Conservation (phyloP, 2,797 vertebrate species). For the Botia almorhae region DNA sequence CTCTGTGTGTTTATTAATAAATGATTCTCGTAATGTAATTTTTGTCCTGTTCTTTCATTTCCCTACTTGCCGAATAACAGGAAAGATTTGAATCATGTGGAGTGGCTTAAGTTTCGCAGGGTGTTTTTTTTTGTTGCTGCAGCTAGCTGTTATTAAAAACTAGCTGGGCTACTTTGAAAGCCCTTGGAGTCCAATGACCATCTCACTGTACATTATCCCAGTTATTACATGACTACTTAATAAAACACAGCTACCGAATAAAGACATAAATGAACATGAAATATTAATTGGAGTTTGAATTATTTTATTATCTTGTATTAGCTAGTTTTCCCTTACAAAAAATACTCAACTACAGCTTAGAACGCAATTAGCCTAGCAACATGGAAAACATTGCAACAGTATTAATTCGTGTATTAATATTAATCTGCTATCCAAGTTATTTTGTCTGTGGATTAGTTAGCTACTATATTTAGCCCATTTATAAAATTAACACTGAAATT, state of each 20-base stretch:
- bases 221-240: not conserved
- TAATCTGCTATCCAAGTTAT: too few relatives aligned
- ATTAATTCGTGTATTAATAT: too few relatives aligned
- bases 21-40: slow-evolving; percentile 44
- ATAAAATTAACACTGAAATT: too few relatives aligned
- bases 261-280: not conserved
- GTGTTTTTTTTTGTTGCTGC: not conserved
- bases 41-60: slow-evolving; percentile 11
- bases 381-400: not conserved
- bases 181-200: not conserved
- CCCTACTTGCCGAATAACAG: not conserved
- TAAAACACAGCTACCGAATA: not conserved
- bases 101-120: slow-evolving; percentile 17
- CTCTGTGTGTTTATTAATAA: slow-evolving; percentile 47
- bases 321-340: not conserved
- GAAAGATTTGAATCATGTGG: slow-evolving; percentile 36
- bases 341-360: not conserved
- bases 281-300: slow-evolving; percentile 4
- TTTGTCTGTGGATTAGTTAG: too few relatives aligned
- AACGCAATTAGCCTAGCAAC: not conserved
- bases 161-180: not conserved
- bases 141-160: not conserved
- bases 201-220: not conserved
- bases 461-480: too few relatives aligned
- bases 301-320: not conserved